phyloP scores from a whole-genome alignment of 2,888 invertebrate genomes.

The Graphium colonna region DNA sequence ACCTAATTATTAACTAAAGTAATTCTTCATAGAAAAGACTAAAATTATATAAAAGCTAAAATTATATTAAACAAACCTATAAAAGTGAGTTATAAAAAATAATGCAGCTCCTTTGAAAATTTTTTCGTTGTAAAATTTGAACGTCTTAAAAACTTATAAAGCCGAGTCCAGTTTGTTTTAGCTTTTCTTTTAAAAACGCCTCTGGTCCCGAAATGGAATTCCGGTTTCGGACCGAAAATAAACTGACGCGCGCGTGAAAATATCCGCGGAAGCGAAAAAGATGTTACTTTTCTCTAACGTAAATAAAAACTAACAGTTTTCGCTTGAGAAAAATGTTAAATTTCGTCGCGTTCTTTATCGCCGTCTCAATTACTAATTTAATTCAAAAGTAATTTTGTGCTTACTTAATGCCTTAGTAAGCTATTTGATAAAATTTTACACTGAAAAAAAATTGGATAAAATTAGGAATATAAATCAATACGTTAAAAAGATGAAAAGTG shows the following conservation, averaged over 20 bases:
- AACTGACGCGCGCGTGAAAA: slow-evolving; percentile 13
- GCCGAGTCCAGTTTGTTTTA: background rate
- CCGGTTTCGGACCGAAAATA: slow-evolving; percentile 15
- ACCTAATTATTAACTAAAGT: too few species aligned
- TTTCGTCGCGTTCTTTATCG: too few species aligned
- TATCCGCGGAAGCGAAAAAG: slow-evolving; percentile 15
- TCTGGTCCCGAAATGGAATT: slow-evolving; percentile 14
- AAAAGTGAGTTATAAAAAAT: background rate
- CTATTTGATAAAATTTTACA: too few species aligned
- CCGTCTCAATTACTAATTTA: too few species aligned
- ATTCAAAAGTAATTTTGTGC: too few species aligned
- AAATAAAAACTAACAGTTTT: background rate
- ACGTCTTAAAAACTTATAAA: background rate
- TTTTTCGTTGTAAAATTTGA: background rate
- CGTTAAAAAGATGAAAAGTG: too few species aligned
- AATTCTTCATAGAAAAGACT: too few species aligned
- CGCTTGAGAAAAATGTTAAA: background rate
- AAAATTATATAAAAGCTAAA: background rate
- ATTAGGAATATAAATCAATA: background rate
- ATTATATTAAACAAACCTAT: background rate
- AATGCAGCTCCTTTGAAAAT: background rate
- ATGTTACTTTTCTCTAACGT: background rate
- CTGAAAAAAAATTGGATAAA: too few species aligned
- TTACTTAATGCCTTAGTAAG: too few species aligned
- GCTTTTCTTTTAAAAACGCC: slow-evolving; percentile 8